phyloP scores from a whole-genome alignment of 2,113 vertebrate species.

The Emydocephalus ijimae region DNA sequence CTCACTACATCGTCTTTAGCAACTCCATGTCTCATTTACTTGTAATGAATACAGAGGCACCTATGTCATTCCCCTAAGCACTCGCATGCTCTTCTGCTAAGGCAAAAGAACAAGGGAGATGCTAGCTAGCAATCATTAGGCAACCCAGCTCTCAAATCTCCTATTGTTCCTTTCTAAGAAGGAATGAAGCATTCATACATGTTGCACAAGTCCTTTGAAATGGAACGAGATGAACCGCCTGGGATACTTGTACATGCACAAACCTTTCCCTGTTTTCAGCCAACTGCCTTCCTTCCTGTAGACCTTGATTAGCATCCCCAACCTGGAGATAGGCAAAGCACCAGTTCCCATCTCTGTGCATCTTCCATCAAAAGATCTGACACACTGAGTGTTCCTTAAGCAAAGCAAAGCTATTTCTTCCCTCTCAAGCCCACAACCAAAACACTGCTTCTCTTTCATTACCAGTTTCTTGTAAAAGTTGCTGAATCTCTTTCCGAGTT shows the following conservation, averaged over 20 bases:
- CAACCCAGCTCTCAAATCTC: background rate
- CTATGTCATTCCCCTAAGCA: background rate
- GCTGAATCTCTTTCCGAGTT: conserved; percentile 8
- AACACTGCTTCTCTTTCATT: background rate
- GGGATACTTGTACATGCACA: too few species aligned
- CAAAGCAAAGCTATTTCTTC: background rate
- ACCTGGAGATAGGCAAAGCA: background rate
- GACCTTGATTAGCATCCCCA: background rate
- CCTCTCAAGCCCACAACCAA: background rate
- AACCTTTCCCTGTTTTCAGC: background rate
- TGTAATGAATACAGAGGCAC: background rate
- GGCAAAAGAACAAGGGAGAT: background rate
- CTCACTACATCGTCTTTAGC: background rate
- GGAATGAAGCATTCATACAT: background rate
- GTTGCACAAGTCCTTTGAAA: background rate
- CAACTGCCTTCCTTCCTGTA: background rate
- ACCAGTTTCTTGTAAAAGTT: conserved; percentile 19
- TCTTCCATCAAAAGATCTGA: too few species aligned
- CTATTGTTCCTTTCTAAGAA: background rate
- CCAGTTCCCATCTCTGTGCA: background rate
- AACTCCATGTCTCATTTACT: background rate
- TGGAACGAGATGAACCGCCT: background rate
- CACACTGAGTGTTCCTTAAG: background rate
- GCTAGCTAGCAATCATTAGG: background rate
- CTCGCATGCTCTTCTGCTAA: background rate